Evolutionary conservation across 2,113 vertebrate species (phyloP).

Genomic region (Semnornis frantzii): DNA sequence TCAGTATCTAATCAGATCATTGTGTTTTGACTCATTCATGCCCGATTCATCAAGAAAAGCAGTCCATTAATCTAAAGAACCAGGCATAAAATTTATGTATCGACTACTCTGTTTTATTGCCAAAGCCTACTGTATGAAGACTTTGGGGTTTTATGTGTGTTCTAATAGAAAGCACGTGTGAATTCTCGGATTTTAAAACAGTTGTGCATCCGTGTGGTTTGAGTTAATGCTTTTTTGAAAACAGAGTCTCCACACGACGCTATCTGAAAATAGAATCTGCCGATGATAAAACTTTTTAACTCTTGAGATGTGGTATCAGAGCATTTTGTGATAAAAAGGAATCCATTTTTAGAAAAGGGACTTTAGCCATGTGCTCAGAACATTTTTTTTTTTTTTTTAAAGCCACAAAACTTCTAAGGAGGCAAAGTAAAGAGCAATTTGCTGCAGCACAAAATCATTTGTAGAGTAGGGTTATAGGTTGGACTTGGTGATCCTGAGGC

Average conservation of each 20-base stretch:
- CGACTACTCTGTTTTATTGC: slow-evolving; percentile 48
- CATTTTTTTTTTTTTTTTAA: not conserved
- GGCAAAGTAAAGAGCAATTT: not conserved
- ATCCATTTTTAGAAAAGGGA: not conserved
- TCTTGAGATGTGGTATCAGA: slow-evolving; percentile 33
- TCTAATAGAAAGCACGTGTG: slow-evolving; percentile 70
- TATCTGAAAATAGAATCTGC: slow-evolving; percentile 68
- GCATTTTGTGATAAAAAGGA: not conserved
- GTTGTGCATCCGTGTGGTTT: slow-evolving; percentile 62
- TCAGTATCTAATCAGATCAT: slow-evolving; percentile 22
- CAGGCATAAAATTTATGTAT: slow-evolving; percentile 59
- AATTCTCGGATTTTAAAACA: slow-evolving; percentile 51
- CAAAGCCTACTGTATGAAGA: slow-evolving; percentile 64
- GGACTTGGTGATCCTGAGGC: no score
- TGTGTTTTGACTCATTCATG: slow-evolving; percentile 23
- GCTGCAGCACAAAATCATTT: not conserved
- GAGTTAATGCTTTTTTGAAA: slow-evolving; percentile 65
- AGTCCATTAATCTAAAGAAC: slow-evolving; percentile 56
- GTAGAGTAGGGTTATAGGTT: no score
- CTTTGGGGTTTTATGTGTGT: slow-evolving; percentile 50
- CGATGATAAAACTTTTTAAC: slow-evolving; percentile 47
- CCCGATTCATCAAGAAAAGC: slow-evolving; percentile 41
- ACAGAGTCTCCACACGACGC: slow-evolving; percentile 17
- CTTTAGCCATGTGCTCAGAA: not conserved
- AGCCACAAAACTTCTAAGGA: not conserved